Conservation (phyloP, 2,113 vertebrate species). For the Notechis scutatus region DNA sequence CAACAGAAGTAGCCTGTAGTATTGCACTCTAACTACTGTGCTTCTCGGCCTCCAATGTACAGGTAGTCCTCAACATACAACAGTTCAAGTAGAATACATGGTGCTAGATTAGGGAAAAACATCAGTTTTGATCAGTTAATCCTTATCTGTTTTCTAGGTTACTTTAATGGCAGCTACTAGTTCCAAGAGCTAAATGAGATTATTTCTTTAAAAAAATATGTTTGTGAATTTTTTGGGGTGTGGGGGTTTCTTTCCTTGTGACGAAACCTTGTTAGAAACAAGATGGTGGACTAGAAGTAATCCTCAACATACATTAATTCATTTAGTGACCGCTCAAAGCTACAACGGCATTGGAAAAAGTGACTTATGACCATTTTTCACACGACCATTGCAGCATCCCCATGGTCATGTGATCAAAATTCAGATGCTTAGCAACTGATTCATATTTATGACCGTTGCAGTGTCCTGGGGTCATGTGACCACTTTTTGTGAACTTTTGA, state of each 20-base stretch:
- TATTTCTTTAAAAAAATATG: background rate
- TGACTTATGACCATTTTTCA: background rate
- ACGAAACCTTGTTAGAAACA: background rate
- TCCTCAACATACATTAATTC: background rate
- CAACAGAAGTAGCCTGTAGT: too few species aligned
- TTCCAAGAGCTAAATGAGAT: background rate
- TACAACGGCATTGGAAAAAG: background rate
- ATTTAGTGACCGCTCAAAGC: background rate
- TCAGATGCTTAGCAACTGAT: background rate
- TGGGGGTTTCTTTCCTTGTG: background rate
- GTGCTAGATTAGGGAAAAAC: background rate
- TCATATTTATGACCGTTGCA: background rate
- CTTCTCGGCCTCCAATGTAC: too few species aligned
- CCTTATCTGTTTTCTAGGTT: background rate
- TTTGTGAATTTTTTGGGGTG: background rate
- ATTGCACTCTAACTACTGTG: too few species aligned
- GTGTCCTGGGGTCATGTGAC: background rate
- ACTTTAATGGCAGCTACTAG: background rate
- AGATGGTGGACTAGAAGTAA: background rate
- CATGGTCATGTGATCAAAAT: background rate
- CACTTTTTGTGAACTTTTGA: background rate
- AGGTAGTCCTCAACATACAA: too few species aligned
- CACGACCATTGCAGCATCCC: background rate
- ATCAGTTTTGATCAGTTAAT: background rate
- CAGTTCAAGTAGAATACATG: background rate